Percentiles rank a stretch among this genome's conserved stretches.
These are phyloP conservation scores for Cantharis rustica DNA, from an alignment of 2,888 invertebrate species.

Conservation along the genomic window DNA sequence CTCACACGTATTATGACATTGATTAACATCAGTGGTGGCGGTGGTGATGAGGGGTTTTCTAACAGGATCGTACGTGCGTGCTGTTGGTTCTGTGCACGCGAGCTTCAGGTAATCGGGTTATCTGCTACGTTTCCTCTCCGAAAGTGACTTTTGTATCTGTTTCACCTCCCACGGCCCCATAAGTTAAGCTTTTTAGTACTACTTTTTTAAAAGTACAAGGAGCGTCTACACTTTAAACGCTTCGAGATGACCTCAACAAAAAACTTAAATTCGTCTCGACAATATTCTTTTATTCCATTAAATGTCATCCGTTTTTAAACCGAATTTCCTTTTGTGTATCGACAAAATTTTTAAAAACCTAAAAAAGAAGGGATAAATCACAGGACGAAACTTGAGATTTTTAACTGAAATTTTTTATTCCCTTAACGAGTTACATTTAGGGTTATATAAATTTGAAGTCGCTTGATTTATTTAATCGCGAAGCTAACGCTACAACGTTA, in stretches of 20 bases:
- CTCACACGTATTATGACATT: conserved; percentile 41
- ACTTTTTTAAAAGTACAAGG: conserved; percentile 12
- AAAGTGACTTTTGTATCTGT: conserved; percentile 32
- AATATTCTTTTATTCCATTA: conserved; percentile 6
- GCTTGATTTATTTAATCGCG: background rate
- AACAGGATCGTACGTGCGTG: conserved; percentile 31
- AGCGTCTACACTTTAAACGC: conserved; percentile 23
- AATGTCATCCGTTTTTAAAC: conserved; percentile 15
- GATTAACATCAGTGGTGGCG: conserved; percentile 33
- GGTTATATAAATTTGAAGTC: background rate
- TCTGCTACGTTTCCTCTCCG: conserved; percentile 31
- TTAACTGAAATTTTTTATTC: background rate
- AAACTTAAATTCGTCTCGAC: background rate
- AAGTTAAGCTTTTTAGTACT: conserved; percentile 23
- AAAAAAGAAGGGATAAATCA: conserved; percentile 1
- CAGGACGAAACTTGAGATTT: background rate
- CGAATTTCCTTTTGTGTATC: conserved; percentile 20
- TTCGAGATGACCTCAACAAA: conserved; percentile 6
- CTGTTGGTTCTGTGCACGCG: conserved; percentile 29
- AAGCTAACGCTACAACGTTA: background rate
- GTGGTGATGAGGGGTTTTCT: conserved; percentile 21
- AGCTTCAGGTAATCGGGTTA: conserved; percentile 30
- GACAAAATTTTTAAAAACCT: conserved; percentile 18
- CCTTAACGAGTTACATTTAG: background rate
- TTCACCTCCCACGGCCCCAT: conserved; percentile 26